phyloP scores from a whole-genome alignment of 1,140 invertebrate genomes.

The Monomorium pharaonis region DNA sequence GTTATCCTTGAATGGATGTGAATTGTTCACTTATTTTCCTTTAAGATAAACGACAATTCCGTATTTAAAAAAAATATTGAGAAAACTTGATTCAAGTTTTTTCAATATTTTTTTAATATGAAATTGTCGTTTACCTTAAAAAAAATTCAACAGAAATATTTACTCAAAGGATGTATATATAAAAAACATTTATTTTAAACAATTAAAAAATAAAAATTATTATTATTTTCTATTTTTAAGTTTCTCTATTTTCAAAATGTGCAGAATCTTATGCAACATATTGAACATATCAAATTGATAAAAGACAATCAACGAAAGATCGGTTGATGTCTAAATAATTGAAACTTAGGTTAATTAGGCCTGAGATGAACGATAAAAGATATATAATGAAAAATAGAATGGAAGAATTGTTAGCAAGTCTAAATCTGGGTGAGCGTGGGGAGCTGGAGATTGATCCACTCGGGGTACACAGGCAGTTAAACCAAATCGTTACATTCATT shows the following conservation, averaged over 20 bases:
- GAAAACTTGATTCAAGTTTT: too few relatives aligned
- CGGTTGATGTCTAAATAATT: background rate
- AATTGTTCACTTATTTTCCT: background rate
- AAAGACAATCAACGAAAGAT: background rate
- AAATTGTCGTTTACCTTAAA: too few relatives aligned
- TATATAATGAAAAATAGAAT: background rate
- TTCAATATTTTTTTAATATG: too few relatives aligned
- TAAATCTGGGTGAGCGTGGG: background rate
- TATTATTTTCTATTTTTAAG: too few relatives aligned
- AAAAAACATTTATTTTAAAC: too few relatives aligned
- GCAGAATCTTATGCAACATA: too few relatives aligned
- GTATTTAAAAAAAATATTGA: too few relatives aligned
- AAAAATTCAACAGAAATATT: too few relatives aligned
- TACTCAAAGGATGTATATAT: too few relatives aligned
- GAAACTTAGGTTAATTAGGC: background rate
- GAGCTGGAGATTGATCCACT: background rate
- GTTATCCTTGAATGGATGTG: background rate
- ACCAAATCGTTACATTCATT: background rate
- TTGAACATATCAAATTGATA: background rate
- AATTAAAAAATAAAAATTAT: too few relatives aligned
- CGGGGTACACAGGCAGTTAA: slow-evolving; percentile 11
- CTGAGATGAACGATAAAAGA: background rate
- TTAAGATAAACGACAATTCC: background rate
- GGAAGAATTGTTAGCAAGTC: background rate
- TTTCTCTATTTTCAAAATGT: too few relatives aligned